Evolutionary conservation across 2,888 invertebrate species (phyloP).

Genomic region (Rhagonycha lutea): DNA sequence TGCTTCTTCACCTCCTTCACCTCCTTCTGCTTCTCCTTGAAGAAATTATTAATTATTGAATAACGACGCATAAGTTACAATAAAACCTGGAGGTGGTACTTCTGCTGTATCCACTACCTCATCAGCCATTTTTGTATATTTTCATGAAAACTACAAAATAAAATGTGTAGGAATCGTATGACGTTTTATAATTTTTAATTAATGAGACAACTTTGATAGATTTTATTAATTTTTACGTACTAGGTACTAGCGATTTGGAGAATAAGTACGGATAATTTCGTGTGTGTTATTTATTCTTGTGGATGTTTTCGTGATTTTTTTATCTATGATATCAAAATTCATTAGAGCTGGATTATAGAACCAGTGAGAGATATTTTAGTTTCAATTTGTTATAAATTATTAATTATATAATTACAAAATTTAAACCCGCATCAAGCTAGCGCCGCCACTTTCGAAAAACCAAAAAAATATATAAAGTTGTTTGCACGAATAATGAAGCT

Average conservation of each 20-base stretch:
- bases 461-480: no score
- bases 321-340: no score
- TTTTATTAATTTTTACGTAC: background rate
- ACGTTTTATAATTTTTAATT: background rate
- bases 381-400: no score
- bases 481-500: no score
- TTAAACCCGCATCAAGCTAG: no score
- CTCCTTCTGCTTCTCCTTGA: background rate
- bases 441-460: no score
- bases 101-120: background rate
- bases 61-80: background rate
- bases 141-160: background rate
- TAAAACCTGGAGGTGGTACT: background rate
- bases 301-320: no score
- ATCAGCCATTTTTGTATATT: background rate
- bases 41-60: background rate
- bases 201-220: background rate
- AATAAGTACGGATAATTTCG: background rate
- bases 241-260: background rate
- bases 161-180: background rate
- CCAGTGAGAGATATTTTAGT: no score
- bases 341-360: no score
- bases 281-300: no score
- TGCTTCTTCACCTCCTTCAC: background rate
- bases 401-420: no score